These are phyloP conservation scores for Stomatorhinus walkeri DNA, from an alignment of 2,797 vertebrate species.

Conservation along the genomic window DNA sequence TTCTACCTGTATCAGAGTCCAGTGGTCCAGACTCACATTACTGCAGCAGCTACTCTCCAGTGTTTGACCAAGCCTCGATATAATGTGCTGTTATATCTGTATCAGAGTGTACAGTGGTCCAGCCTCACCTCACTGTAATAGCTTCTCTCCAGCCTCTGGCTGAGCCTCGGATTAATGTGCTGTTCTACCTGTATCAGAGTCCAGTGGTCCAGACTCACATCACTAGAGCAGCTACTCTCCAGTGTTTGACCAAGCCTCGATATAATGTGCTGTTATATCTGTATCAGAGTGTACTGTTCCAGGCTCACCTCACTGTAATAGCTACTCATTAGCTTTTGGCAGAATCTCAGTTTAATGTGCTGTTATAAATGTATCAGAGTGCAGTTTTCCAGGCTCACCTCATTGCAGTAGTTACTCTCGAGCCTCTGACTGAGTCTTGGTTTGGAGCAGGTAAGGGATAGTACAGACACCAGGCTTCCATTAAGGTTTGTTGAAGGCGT, in stretches of 20 bases:
- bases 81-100: background rate
- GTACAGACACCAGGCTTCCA: slow-evolving; percentile 75
- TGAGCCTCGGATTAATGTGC: background rate
- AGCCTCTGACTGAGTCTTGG: slow-evolving; percentile 82
- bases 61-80: background rate
- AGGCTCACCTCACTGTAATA: background rate
- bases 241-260: background rate
- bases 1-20: background rate
- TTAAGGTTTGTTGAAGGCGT: slow-evolving; percentile 56
- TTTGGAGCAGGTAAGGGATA: slow-evolving; percentile 81
- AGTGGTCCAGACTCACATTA: background rate
- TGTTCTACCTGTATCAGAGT: background rate
- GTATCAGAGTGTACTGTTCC: background rate
- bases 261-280: background rate
- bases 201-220: background rate
- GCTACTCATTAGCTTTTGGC: background rate
- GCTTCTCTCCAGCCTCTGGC: background rate
- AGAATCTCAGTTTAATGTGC: background rate
- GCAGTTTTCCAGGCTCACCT: slow-evolving; percentile 54
- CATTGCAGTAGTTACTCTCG: slow-evolving; percentile 78
- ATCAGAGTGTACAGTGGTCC: background rate
- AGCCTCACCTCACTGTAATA: background rate
- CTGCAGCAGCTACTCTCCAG: background rate
- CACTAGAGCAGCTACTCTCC: background rate
- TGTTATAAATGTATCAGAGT: background rate